phyloP scores from a whole-genome alignment of 2,113 vertebrate species.

The Protobothrops mucrosquamatus region DNA sequence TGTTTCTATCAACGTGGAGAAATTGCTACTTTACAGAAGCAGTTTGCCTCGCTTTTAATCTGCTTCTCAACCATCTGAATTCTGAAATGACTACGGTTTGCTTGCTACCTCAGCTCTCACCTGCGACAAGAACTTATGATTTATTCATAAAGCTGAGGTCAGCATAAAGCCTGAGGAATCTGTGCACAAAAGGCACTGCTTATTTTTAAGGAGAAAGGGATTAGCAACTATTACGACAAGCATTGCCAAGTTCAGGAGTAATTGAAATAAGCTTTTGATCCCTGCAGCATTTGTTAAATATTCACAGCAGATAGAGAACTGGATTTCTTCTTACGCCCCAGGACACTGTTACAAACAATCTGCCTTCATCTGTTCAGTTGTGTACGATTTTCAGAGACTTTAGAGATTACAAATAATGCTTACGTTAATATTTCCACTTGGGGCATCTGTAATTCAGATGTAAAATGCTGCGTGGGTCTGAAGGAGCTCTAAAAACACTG shows the following conservation, averaged over 20 bases:
- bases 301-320: slow-evolving; percentile 2
- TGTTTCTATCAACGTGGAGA: background rate
- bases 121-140: background rate
- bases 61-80: background rate
- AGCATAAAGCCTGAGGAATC: background rate
- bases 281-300: background rate
- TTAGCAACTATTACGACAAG: background rate
- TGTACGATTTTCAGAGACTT: background rate
- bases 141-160: background rate
- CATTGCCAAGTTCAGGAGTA: background rate
- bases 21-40: background rate
- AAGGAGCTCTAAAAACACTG: background rate
- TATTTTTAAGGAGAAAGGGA: background rate
- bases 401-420: background rate
- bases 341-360: background rate
- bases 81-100: background rate
- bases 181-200: background rate
- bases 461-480: background rate
- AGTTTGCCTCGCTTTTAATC: background rate
- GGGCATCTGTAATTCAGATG: background rate
- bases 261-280: slow-evolving; percentile 17
- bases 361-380: background rate
- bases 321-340: background rate
- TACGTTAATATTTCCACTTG: background rate
- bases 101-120: background rate